These are phyloP conservation scores for Sarcophaga peregrina DNA, from an alignment of 1,140 invertebrate genomes.

Conservation along the genomic window DNA sequence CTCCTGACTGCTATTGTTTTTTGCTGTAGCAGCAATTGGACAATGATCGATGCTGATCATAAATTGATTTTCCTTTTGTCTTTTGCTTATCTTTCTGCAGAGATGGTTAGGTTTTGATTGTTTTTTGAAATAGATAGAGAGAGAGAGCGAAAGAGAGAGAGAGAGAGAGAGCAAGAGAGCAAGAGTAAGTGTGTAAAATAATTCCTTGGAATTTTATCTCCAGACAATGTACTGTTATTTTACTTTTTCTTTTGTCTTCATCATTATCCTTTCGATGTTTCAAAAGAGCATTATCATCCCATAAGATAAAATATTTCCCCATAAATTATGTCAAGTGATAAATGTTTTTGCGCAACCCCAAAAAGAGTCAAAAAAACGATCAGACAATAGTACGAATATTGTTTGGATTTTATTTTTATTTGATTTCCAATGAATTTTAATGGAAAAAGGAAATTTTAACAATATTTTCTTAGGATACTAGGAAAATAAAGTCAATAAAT, in stretches of 20 bases:
- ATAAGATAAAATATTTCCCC: not conserved
- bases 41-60: slow-evolving; percentile 37
- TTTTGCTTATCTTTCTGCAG: not conserved
- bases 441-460: not conserved
- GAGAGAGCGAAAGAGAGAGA: too few species aligned
- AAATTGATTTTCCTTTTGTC: slow-evolving; percentile 26
- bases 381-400: too few species aligned
- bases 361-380: too few species aligned
- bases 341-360: slow-evolving; percentile 7
- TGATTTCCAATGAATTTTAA: not conserved
- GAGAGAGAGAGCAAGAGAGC: too few species aligned
- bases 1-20: not conserved
- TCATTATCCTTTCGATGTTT: slow-evolving; percentile 29
- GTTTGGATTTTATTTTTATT: too few species aligned
- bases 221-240: slow-evolving; percentile 39
- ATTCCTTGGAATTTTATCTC: slow-evolving; percentile 27
- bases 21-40: not conserved
- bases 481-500: too few species aligned
- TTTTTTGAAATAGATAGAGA: too few species aligned
- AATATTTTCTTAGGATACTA: too few species aligned
- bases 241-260: not conserved
- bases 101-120: not conserved
- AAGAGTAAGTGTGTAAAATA: too few species aligned
- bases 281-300: not conserved
- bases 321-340: slow-evolving; percentile 34